These are phyloP conservation scores for Beris chalybata DNA, from an alignment of 2,888 invertebrate species.

Conservation along the genomic window DNA sequence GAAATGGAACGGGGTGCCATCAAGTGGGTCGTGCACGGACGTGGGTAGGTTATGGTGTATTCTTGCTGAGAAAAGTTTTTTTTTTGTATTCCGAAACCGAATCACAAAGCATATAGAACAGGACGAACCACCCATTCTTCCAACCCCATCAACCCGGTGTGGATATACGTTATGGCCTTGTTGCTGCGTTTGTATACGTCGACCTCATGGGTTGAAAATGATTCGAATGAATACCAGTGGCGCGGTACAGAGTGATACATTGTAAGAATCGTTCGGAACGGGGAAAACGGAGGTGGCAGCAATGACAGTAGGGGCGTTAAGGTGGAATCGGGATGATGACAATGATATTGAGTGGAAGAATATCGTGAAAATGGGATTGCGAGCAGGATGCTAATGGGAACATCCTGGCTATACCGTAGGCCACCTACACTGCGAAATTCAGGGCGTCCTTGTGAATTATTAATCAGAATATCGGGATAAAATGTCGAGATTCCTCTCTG, in stretches of 20 bases:
- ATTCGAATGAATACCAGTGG: slow-evolving; percentile 9
- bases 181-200: neutral
- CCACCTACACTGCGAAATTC: neutral
- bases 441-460: slow-evolving; percentile 14
- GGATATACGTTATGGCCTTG: slow-evolving; percentile 1
- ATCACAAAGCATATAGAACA: too few relatives aligned
- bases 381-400: neutral
- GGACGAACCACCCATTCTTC: too few relatives aligned
- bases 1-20: too few relatives aligned
- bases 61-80: too few relatives aligned
- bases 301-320: neutral
- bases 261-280: slow-evolving; percentile 1
- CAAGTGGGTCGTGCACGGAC: too few relatives aligned
- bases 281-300: neutral
- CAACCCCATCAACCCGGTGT: too few relatives aligned
- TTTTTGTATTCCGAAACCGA: too few relatives aligned
- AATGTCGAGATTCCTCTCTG: neutral
- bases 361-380: neutral
- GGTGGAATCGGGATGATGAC: slow-evolving; percentile 1
- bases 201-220: slow-evolving; percentile 9
- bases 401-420: neutral
- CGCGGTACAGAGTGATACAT: neutral
- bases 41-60: too few relatives aligned
- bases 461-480: slow-evolving; percentile 17
- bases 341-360: neutral